These are phyloP conservation scores for Sturnira hondurensis DNA, from an alignment of 2,113 vertebrate species.

Conservation along the genomic window DNA sequence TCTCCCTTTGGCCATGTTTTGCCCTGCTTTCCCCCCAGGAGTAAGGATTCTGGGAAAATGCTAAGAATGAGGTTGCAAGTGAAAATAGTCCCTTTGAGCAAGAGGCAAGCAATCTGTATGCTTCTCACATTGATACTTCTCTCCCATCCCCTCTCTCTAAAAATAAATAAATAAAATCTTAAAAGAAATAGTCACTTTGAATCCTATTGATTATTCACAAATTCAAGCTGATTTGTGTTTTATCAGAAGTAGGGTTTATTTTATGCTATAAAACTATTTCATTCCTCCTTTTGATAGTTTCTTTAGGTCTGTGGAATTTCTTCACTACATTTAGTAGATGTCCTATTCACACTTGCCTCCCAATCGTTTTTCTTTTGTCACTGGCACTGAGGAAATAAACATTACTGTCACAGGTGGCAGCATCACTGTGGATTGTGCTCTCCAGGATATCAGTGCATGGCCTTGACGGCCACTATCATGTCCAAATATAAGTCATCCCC, in stretches of 20 bases:
- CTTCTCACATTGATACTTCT: too few relatives aligned
- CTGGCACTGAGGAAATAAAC: conserved; percentile 12
- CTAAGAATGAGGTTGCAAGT: conserved; percentile 5
- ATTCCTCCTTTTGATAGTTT: conserved; percentile 14
- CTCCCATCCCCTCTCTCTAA: too few relatives aligned
- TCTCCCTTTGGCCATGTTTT: not conserved
- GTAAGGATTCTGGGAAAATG: conserved; percentile 3
- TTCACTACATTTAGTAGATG: conserved; percentile 33
- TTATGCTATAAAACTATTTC: not conserved
- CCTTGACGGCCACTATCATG: not conserved
- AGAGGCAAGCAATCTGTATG: too few relatives aligned
- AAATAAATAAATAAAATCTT: too few relatives aligned
- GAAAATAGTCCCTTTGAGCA: not conserved
- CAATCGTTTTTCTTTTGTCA: not conserved
- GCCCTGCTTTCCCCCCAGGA: not conserved
- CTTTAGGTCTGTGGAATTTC: conserved; percentile 10
- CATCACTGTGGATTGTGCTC: not conserved
- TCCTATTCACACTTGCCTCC: not conserved
- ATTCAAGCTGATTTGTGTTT: conserved; percentile 35
- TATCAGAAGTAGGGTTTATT: conserved; percentile 20
- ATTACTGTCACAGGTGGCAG: not conserved
- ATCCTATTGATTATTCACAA: conserved; percentile 3
- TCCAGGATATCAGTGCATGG: not conserved
- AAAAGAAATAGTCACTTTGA: conserved; percentile 17
- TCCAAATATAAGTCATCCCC: conserved; percentile 29